Base-by-base conservation (phyloP, 1,140 invertebrate genomes). In the Micrasema longulum region DNA sequence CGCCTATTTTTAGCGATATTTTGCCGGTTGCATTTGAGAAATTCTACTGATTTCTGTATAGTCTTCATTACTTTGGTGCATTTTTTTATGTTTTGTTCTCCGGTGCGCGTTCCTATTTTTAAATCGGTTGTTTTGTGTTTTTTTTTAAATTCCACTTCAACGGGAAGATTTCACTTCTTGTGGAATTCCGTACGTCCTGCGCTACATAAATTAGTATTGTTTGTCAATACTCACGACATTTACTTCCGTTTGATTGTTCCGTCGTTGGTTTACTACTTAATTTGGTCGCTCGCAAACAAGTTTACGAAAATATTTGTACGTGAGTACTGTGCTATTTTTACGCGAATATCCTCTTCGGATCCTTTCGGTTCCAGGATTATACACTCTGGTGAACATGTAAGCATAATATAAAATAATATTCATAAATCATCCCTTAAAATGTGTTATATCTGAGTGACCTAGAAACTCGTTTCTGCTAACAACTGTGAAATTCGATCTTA, bases 1-100 rank as follows among this genome's bases (percentile, higher is more conserved):
- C 68, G 23, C 68, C 68, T 69, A 69, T 69, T 69, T 69, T 69
- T 69, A 69, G 68, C 68, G 26, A 62, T 69, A 38, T 69, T 69
- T 69, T 63, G 68, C 68, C 68, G 68, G 68, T 50, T 69, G 55
- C 55, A 62, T 62, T 69, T n/a, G 22, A 38, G 68, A 50, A 45
- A 62, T 62, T 69, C 41, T 36, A 38, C 41, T 22, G 55, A 62
- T 69, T 62, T 62, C 50, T 14, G 55, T 62, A 22, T 48, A 47
- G 68, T 62, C 53, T 31, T 62, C 63, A 48, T 63, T 52, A 31
- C n/a, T 18, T 69, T 41, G 23, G 52, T 45, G 47, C 63, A 62
- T 69, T 69, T 48, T 50, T 38, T 60, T 50, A 20, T 45, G 38
- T 62, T 31, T 48, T 38, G 23, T 62, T 62, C 43, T 14, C 7